Conservation (phyloP, 1,140 invertebrate species). For the Polypedilum vanderplanki region DNA sequence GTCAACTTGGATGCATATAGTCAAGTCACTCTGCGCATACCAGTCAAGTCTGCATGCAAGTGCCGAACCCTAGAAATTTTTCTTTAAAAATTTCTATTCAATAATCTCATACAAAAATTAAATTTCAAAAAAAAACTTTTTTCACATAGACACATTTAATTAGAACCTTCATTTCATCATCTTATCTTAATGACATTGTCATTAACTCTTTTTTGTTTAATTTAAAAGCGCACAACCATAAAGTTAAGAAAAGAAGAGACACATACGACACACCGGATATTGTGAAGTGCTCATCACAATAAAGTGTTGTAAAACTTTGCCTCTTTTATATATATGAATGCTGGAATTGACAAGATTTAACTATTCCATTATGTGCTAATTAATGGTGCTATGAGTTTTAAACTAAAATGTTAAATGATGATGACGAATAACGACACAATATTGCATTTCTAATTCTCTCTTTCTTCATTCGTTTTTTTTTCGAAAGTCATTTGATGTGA, state of each 20-base stretch:
- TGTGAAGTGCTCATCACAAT: not conserved
- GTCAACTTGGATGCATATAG: no score
- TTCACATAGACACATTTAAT: not conserved
- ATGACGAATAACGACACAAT: no score
- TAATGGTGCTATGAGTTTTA: not conserved
- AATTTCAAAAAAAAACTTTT: not conserved
- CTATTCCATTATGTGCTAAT: conserved; percentile 22
- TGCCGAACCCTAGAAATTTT: no score
- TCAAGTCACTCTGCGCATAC: no score
- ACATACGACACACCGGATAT: conserved; percentile 10
- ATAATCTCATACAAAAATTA: not conserved
- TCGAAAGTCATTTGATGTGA: no score
- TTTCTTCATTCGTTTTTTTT: no score
- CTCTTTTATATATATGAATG: not conserved
- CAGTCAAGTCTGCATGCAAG: no score
- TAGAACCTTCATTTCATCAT: not conserved
- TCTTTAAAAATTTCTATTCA: not conserved
- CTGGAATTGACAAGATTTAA: conserved; percentile 1
- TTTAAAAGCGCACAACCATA: not conserved
- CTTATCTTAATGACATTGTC: conserved; percentile 26
- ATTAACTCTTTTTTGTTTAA: conserved; percentile 3
- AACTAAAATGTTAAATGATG: no score
- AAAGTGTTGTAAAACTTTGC: not conserved
- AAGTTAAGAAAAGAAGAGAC: not conserved
- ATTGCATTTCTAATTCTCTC: no score